phyloP scores from a whole-genome alignment of 2,888 invertebrate genomes.

The Leptogaster cylindrica region DNA sequence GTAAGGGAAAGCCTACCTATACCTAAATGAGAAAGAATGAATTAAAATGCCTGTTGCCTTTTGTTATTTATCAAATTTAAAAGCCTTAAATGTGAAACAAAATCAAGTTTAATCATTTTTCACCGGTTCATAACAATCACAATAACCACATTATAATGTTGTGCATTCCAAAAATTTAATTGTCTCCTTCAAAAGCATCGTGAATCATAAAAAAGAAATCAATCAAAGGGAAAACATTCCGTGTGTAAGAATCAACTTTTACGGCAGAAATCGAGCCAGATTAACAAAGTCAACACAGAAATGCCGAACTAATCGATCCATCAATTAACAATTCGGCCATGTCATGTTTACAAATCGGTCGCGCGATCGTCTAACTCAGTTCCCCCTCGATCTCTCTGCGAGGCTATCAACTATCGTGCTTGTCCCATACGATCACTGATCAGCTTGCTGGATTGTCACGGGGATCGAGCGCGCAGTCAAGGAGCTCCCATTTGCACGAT shows the following conservation, averaged over 20 bases:
- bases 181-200: constrained; percentile 19
- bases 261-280: constrained; percentile 36
- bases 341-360: constrained; percentile 40
- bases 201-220: constrained; percentile 33
- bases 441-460: neutral
- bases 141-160: no score
- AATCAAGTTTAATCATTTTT: no score
- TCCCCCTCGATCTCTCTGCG: constrained; percentile 22
- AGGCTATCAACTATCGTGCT: constrained; percentile 18
- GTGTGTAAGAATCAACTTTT: neutral
- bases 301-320: constrained; percentile 48
- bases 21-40: no score
- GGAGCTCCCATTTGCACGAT: constrained; percentile 36
- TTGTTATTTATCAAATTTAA: no score
- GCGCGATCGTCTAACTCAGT: constrained; percentile 33
- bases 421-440: neutral
- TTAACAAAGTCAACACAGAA: constrained; percentile 46
- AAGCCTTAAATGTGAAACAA: no score
- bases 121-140: no score
- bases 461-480: neutral
- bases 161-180: no score
- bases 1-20: no score
- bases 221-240: constrained; percentile 32
- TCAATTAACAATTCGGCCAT: constrained; percentile 42
- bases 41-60: no score